Evolutionary conservation across 2,888 invertebrate genomes (phyloP).

Genomic region (Carterocephalus palaemon): DNA sequence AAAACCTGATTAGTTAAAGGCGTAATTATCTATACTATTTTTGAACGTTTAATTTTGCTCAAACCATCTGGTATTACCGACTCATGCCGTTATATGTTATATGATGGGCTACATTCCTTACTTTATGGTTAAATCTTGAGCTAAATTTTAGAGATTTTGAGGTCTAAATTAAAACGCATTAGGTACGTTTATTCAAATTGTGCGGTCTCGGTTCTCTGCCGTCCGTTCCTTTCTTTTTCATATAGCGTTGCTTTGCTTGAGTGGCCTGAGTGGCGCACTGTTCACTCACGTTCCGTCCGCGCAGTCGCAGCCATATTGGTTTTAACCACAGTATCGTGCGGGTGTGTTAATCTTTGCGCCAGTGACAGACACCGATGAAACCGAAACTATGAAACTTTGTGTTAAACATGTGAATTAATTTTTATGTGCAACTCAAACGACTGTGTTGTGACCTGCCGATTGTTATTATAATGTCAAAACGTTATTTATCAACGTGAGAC

Average conservation of each 20-base stretch:
- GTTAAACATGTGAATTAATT: constrained; percentile 39
- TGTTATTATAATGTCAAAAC: constrained; percentile 12
- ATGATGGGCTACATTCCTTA: too few species aligned
- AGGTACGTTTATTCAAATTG: too few species aligned
- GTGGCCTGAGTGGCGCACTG: too few species aligned
- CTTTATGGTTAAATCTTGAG: too few species aligned
- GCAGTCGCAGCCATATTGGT: constrained; percentile 62
- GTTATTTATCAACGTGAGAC: constrained; percentile 34
- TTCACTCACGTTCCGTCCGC: not conserved
- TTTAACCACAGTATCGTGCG: constrained; percentile 46
- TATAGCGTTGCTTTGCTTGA: too few species aligned
- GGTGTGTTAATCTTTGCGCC: constrained; percentile 49
- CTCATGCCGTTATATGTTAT: too few species aligned
- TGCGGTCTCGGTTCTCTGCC: constrained; percentile 16
- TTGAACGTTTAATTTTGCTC: too few species aligned
- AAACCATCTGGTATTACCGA: too few species aligned
- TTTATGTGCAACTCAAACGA: constrained; percentile 35
- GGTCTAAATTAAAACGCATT: too few species aligned
- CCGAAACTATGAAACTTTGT: constrained; percentile 54
- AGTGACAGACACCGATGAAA: constrained; percentile 67
- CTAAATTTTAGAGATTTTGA: too few species aligned
- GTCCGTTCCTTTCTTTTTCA: constrained; percentile 13
- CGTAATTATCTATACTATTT: too few species aligned
- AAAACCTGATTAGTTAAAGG: too few species aligned
- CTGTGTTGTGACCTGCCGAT: constrained; percentile 44